Base-by-base conservation (phyloP, 2,888 invertebrate species). In the Imbricaverruca yamaguchii region DNA sequence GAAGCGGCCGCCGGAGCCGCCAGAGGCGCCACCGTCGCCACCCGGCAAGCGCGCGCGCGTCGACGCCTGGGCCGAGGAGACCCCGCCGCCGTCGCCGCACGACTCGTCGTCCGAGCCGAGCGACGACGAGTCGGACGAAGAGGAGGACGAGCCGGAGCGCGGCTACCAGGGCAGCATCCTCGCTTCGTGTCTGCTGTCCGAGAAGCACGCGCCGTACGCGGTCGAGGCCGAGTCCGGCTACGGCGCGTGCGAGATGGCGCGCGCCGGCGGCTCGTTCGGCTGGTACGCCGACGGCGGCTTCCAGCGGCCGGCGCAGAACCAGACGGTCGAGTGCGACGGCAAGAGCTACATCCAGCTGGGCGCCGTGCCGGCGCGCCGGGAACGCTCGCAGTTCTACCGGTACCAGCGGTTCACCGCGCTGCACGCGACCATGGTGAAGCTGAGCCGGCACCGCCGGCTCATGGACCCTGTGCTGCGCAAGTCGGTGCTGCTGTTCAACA, bases 401-500 rank as follows among this genome's bases (percentile, higher is more conserved):
- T 94, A 94, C 86, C 90, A 94, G 84, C 91, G 96, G 82, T 91
- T 95, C 86, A 94, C 95, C 86, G 94, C 96, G 87, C 92, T 96
- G 87, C 95, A 96, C 87, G 91, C 96, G 84, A 96, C 95, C 84
- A 95, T 96, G 92, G 92, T 93, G 87, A 97, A 97, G 89, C 89
- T 97, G 84, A 93, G 94, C 86, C 91, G 94, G 85, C 93, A 94
- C 86, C 91, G 95, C 81, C 95, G 95, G 87, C 93, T 93, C 84
- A 93, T 94, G 81, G 96, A 96, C 87, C 95, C 96, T 77, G 94
- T 94, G 83, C 89, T 97, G 82, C 91, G 94, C 85, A 92, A 95
- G 83, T 96, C 95, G 80, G 96, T 97, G 86, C 91, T 97, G 83
- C 96, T 97, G 86, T 95, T 95, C 90, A 96, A 96, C 88, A 96